These are phyloP conservation scores for Anthopleura sola DNA, from an alignment of 64 coral and sea anemone genomes.

Conservation along the genomic window DNA sequence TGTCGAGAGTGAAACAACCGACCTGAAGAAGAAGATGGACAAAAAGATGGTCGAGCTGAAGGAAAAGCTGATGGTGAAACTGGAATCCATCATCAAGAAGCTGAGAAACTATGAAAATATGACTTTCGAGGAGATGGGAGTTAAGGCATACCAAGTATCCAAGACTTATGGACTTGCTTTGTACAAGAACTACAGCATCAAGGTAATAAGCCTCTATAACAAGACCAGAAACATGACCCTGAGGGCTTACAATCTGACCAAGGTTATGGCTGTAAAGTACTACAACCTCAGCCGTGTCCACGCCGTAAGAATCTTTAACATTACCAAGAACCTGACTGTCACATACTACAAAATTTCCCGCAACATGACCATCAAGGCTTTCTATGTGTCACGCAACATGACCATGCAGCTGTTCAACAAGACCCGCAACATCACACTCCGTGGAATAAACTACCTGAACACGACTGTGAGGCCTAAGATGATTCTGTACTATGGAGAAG, in stretches of 20 bases:
- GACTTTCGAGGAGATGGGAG: constrained; percentile 70
- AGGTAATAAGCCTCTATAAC: constrained; percentile 47
- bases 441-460: constrained; percentile 55
- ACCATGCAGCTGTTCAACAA: constrained; percentile 50
- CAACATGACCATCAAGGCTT: constrained; percentile 39
- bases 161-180: constrained; percentile 52
- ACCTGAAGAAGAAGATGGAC: constrained; percentile 34
- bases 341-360: constrained; percentile 57
- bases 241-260: constrained; percentile 34
- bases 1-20: not conserved
- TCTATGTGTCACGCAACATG: constrained; percentile 42
- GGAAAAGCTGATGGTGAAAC: constrained; percentile 28
- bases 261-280: constrained; percentile 46
- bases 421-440: constrained; percentile 62
- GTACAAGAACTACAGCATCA: constrained; percentile 73
- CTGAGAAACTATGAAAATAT: constrained; percentile 72
- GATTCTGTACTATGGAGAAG: constrained; percentile 33
- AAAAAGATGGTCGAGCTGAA: not conserved
- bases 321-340: constrained; percentile 32
- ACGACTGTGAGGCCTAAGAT: constrained; percentile 50
- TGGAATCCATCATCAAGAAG: constrained; percentile 43
- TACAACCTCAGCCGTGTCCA: constrained; percentile 50
- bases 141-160: constrained; percentile 53
- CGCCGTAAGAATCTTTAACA: constrained; percentile 43
- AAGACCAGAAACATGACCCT: constrained; percentile 59